A percentile compares a stretch with the other conserved stretches of the same genome.
Conservation (phyloP, 2,797 vertebrate species). For the Momotus momota region DNA sequence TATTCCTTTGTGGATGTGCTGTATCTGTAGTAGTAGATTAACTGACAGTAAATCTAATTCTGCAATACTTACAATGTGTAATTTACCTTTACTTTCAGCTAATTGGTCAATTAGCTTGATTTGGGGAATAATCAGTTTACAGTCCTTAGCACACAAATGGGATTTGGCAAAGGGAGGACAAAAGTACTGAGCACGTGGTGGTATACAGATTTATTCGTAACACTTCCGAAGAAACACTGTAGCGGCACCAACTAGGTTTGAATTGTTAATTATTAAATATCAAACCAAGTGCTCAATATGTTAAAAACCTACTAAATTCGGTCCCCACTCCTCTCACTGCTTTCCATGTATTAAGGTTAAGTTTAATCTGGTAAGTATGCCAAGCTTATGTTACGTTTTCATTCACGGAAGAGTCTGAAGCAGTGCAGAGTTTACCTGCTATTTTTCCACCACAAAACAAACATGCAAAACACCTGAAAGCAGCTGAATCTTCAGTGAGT, state of each 20-base stretch:
- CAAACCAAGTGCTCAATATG: background rate
- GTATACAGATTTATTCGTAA: background rate
- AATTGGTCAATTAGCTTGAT: constrained; percentile 66
- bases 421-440: background rate
- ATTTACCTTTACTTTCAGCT: constrained; percentile 71
- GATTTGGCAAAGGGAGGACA: background rate
- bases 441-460: background rate
- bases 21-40: constrained; percentile 60
- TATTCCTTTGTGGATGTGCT: constrained; percentile 40
- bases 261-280: background rate
- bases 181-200: background rate
- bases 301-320: background rate
- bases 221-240: background rate
- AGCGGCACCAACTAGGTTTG: background rate
- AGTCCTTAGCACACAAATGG: constrained; percentile 24
- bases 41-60: constrained; percentile 64
- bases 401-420: background rate
- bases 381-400: background rate
- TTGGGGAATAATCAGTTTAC: constrained; percentile 63
- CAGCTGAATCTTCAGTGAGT: background rate
- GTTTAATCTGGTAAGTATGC: background rate
- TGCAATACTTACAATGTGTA: constrained; percentile 46
- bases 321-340: fast-evolving
- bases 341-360: background rate
- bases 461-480: background rate